Base-by-base conservation (phyloP, 2,797 vertebrate genomes). In the Rhinoraja longicauda region DNA sequence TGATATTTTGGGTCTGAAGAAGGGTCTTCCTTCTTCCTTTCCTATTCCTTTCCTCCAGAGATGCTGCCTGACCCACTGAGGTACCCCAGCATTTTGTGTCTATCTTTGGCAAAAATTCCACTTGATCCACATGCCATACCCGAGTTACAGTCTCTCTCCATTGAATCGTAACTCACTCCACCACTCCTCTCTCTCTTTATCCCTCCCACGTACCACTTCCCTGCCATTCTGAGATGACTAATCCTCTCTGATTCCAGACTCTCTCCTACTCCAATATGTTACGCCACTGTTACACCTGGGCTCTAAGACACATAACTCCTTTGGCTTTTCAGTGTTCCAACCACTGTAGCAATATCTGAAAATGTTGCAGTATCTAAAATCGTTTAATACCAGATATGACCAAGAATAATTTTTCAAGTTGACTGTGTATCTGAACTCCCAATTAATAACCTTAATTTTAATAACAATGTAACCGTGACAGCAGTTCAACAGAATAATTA, bases 391-490 rank as follows among this genome's bases (percentile, higher is more conserved):
- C 59, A 88, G 84, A 64, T 19, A 13, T 32, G 29, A 62, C 57
- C 82, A 62, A n/a, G 57, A 32, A 62, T 62, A 64, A 32, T 32
- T 88, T 88, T 67, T 88, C 84, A 67, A 32, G 64, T 32, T 67
- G n/a, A 88, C 59, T 36, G 29, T 59, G 84, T 0, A 32, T 64
- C 13, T 77, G 6, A 77, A 17, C n/a, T 67, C 5, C n/a, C 13
- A n/a, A 67, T 62, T 88, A 88, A 64, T 32, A 1, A 88, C 13
- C 84, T 88, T 67, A 64, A 88, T 88, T 84, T 88, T 88, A 32
- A 64, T 32, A 86, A 64, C 59, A 64, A 64, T 88, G 9, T 84
- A 82, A 32, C 36, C 32, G 82, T 62, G 82, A 86, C 57, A n/a
- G 57, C 10, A 59, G 26, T 21, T 64, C 84, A 88, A 7, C n/a